phyloP scores from a whole-genome alignment of 2,113 vertebrate genomes.

The Hymenochirus boettgeri region DNA sequence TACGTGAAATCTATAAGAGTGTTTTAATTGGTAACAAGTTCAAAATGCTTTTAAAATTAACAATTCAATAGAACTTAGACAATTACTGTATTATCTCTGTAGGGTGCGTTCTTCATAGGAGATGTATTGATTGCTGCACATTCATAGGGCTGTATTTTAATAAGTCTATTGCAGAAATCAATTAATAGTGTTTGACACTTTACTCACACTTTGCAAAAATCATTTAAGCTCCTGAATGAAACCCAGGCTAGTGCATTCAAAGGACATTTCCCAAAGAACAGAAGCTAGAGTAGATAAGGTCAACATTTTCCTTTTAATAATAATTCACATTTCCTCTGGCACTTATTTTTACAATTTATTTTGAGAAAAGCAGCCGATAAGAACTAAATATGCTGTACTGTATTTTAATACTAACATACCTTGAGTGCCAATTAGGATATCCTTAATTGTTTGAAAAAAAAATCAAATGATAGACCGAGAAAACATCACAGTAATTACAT shows the following conservation, averaged over 20 bases:
- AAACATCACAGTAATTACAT: neutral
- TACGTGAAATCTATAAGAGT: slow-evolving; percentile 2
- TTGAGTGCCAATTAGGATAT: neutral
- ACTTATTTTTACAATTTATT: neutral
- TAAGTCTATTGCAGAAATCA: slow-evolving; percentile 7
- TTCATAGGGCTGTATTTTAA: slow-evolving; percentile 10
- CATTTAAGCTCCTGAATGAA: slow-evolving; percentile 4
- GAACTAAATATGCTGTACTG: neutral
- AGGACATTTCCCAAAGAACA: neutral
- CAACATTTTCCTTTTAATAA: neutral
- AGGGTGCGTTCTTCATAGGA: slow-evolving; percentile 23
- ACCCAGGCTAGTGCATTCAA: slow-evolving; percentile 16
- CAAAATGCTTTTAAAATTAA: slow-evolving; percentile 27
- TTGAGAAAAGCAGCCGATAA: neutral
- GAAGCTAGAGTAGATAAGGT: slow-evolving; percentile 10
- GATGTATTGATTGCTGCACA: neutral
- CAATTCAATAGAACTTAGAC: slow-evolving; percentile 27
- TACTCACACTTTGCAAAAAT: slow-evolving; percentile 9
- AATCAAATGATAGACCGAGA: neutral
- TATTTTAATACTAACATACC: neutral
- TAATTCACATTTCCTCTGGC: neutral
- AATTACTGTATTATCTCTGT: slow-evolving; percentile 38
- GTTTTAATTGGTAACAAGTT: slow-evolving; percentile 14
- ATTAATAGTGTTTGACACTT: neutral
- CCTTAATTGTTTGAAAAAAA: neutral